Percentiles rank a stretch among this genome's conserved stretches.
These are phyloP conservation scores for Phrynosoma platyrhinos DNA, from an alignment of 2,113 vertebrate species.

Conservation along the genomic window DNA sequence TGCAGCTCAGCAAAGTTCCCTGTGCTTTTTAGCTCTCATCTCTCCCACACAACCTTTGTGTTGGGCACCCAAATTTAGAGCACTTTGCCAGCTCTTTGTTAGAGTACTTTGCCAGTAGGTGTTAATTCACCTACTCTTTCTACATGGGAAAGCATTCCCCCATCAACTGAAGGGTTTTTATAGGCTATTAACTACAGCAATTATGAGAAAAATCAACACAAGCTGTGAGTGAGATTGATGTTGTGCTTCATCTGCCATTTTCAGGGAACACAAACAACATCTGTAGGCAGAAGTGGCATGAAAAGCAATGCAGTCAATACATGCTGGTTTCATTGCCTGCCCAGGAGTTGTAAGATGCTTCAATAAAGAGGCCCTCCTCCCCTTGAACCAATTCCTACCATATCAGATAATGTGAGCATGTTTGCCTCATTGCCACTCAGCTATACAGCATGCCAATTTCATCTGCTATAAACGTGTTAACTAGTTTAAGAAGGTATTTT, in stretches of 20 bases:
- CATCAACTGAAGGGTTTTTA: neutral
- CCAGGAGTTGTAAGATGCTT: neutral
- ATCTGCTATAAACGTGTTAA: neutral
- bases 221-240: no score
- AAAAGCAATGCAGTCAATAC: neutral
- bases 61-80: neutral
- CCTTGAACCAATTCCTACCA: neutral
- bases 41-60: no score
- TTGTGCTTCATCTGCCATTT: neutral
- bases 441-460: neutral
- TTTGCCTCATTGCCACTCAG: neutral
- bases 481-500: neutral
- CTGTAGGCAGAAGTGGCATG: neutral
- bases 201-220: neutral
- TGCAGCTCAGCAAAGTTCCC: no score
- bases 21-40: neutral
- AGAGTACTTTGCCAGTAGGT: neutral
- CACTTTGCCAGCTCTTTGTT: no score
- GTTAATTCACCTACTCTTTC: neutral
- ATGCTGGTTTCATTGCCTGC: neutral
- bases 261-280: constrained; percentile 20
- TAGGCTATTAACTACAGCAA: neutral
- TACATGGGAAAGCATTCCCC: neutral
- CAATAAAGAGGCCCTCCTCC: neutral
- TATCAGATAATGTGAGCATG: neutral